Evolutionary conservation across 2,797 vertebrate genomes (phyloP).

Genomic region (Acanthiza pusilla): DNA sequence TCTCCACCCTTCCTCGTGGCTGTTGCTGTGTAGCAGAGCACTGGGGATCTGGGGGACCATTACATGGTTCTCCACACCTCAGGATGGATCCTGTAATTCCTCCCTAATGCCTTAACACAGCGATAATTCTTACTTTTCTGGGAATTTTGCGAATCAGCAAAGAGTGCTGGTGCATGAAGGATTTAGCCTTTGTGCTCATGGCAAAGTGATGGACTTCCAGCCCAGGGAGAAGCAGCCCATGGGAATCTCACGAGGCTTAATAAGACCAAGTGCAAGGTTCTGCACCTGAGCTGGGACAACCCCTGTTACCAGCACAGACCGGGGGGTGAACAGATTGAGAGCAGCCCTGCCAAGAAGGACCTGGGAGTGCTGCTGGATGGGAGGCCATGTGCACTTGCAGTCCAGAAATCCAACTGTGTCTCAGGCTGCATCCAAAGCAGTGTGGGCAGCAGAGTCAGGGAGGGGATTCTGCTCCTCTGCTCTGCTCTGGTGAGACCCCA

Average conservation of each 20-base stretch:
- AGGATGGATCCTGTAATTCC: background rate
- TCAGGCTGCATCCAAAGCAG: background rate
- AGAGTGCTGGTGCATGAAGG: background rate
- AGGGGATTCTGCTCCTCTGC: background rate
- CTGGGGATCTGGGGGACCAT: background rate
- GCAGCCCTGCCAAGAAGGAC: background rate
- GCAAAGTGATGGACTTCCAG: background rate
- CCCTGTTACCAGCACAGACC: background rate
- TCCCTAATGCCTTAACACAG: background rate
- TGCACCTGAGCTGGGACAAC: background rate
- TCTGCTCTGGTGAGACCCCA: background rate
- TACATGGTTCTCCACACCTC: background rate
- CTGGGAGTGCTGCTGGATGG: rapidly evolving
- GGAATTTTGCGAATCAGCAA: background rate
- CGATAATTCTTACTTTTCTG: background rate
- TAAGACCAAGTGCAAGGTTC: background rate
- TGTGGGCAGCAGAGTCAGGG: rapidly evolving
- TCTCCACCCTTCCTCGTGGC: background rate
- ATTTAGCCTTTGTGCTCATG: background rate
- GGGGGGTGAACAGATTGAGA: background rate
- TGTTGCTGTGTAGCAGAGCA: background rate
- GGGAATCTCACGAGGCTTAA: background rate
- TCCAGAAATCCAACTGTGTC: rapidly evolving
- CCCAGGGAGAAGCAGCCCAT: background rate
- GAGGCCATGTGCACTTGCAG: rapidly evolving